Conservation (phyloP, 2,888 invertebrate species). For the Habrosyne pyritoides region DNA sequence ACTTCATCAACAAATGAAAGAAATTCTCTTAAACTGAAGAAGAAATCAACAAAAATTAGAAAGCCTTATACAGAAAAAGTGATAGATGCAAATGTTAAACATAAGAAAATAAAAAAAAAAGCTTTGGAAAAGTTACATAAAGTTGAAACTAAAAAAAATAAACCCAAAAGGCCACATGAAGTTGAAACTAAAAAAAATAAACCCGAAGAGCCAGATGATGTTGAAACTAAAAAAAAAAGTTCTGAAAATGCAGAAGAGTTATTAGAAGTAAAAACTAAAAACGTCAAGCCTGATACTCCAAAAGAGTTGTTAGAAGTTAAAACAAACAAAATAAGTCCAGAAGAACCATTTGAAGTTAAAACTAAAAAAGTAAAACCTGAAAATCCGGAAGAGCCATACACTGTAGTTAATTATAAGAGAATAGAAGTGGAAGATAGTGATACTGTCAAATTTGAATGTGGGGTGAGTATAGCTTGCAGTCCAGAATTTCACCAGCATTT, state of each 20-base stretch:
- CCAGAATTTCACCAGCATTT: too few species aligned
- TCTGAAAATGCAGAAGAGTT: too few species aligned
- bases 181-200: background rate
- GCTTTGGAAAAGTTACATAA: background rate
- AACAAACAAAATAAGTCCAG: too few species aligned
- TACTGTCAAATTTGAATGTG: constrained; percentile 12
- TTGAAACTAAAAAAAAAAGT: too few species aligned
- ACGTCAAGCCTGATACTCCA: too few species aligned
- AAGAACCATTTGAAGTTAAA: background rate
- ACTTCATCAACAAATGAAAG: constrained; percentile 23
- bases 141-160: background rate
- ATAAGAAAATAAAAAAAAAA: too few species aligned
- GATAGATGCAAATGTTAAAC: background rate
- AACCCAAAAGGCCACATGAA: background rate
- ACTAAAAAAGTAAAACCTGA: background rate
- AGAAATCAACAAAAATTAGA: background rate
- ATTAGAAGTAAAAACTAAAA: too few species aligned
- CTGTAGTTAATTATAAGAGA: constrained; percentile 14
- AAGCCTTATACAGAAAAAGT: background rate
- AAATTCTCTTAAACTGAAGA: background rate
- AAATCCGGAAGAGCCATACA: background rate
- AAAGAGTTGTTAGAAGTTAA: too few species aligned
- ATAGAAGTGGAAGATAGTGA: constrained; percentile 16
- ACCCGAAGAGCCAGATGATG: too few species aligned
- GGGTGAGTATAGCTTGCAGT: background rate